Evolutionary conservation across 2,797 vertebrate species (phyloP).

Genomic region (Threskiornis aethiopicus): DNA sequence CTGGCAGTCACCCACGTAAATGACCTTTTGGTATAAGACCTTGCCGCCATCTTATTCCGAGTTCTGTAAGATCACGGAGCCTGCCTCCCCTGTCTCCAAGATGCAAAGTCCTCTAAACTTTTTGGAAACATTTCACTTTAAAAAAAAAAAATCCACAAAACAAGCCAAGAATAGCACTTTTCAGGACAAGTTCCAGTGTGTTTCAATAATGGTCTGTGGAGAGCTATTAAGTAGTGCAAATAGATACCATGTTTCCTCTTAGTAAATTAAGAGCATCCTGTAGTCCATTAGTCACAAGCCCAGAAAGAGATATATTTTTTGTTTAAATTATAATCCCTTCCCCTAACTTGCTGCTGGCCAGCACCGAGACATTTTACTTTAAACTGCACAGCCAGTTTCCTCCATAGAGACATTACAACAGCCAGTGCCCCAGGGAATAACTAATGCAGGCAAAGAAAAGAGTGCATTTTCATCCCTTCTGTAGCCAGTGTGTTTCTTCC

Average conservation of each 20-base stretch:
- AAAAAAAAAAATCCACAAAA: background rate
- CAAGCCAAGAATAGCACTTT: background rate
- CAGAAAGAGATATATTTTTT: constrained; percentile 22
- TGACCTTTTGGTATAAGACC: constrained; percentile 15
- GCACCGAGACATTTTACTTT: background rate
- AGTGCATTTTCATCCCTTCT: background rate
- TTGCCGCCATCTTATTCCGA: background rate
- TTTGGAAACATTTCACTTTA: background rate
- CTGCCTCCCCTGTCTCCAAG: background rate
- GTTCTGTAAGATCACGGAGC: background rate
- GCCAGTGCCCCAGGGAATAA: background rate
- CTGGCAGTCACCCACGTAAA: background rate
- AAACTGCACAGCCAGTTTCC: background rate
- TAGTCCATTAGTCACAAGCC: background rate
- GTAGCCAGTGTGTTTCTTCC: background rate
- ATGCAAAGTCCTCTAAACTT: background rate
- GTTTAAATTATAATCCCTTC: background rate
- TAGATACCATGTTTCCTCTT: background rate
- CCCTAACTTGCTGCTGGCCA: constrained; percentile 38
- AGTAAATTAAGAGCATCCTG: background rate
- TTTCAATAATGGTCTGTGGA: background rate
- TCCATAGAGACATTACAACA: background rate
- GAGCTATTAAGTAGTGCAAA: background rate
- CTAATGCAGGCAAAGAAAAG: background rate
- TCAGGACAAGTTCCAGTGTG: background rate